Conservation (phyloP, 2,797 vertebrate species). For the Borostomias antarcticus region DNA sequence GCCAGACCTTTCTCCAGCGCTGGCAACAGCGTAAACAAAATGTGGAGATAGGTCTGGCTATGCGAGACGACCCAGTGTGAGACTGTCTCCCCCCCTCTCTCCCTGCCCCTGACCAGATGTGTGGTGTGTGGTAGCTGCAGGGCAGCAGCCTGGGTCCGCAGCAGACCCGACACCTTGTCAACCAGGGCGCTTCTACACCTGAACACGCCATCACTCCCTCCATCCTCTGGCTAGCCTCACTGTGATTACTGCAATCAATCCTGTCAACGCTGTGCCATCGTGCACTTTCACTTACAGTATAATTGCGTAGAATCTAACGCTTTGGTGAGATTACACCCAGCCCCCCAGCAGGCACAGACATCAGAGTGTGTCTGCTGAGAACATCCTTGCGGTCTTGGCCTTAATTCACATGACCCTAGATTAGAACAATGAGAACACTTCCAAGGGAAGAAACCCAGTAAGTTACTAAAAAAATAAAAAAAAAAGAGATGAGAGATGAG, state of each 20-base stretch:
- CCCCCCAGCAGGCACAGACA: background rate
- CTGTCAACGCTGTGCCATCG: background rate
- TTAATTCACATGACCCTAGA: background rate
- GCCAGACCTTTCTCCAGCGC: no score
- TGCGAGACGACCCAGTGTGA: background rate
- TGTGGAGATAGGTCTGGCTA: no score
- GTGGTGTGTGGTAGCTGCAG: conserved; percentile 15
- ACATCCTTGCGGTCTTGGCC: background rate
- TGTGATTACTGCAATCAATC: conserved; percentile 28
- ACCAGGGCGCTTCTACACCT: conserved; percentile 21
- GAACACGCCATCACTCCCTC: conserved; percentile 20
- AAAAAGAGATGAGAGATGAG: background rate
- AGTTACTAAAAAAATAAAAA: no score
- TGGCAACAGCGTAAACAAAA: no score
- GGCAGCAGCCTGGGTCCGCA: no score
- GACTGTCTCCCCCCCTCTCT: background rate
- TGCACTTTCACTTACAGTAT: background rate
- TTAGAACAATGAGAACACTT: background rate
- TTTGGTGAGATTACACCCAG: no score
- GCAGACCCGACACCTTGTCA: conserved; percentile 28
- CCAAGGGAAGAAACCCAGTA: no score
- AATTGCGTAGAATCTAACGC: no score
- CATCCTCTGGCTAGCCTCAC: conserved; percentile 10
- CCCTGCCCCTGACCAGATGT: background rate
- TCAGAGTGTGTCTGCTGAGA: background rate